Base-by-base conservation (phyloP, 2,797 vertebrate genomes). In the Gallinago stenura region DNA sequence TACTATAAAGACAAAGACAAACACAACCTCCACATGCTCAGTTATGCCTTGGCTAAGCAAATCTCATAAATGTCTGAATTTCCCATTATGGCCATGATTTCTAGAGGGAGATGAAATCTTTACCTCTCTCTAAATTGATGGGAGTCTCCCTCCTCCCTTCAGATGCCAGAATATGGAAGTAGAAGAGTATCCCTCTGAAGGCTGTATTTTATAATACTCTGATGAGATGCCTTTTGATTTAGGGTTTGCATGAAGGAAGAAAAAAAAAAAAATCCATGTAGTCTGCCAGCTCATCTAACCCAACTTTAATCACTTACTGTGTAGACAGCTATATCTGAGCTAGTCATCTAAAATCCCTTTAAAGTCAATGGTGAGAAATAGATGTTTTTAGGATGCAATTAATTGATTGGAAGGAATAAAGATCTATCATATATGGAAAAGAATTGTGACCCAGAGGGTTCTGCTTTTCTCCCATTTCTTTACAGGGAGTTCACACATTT, bases 331-430 rank as follows among this genome's bases (percentile, higher is more conserved):
- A 48, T 95, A 95, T 89, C 81, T 87, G 90, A 94, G 86, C 93
- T 41, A 96, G 93, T 96, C 93, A 96, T 97, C 95, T 97, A 96
- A 96, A 96, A 96, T 92, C 93, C 84, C 95, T 96, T 96, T 97
- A 96, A 96, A 96, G 95, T 96, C 95, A 96, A 85, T 68, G 71
- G 82, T 71, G 90, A 95, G 93, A 96, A 96, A 96, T 94, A 94
- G 93, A 95, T 95, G 95, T 79, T 92, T 96, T 96, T 94, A 96
- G 93, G 94, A 96, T 66, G 93, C 86, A 96, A 96, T 95, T 95
- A 97, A 96, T 92, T 95, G 95, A 95, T 94, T 85, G 93, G 88
- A 96, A 89, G 66, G 80, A 84, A 96, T 71, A 71, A 41, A 76
- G 60, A 96, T 96, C 93, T 90, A 84, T 96, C 89, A 93, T 43